Percentiles rank a stretch among this genome's conserved stretches.
These are phyloP conservation scores for Papilio elwesi DNA, from an alignment of 2,888 invertebrate species.

Conservation along the genomic window DNA sequence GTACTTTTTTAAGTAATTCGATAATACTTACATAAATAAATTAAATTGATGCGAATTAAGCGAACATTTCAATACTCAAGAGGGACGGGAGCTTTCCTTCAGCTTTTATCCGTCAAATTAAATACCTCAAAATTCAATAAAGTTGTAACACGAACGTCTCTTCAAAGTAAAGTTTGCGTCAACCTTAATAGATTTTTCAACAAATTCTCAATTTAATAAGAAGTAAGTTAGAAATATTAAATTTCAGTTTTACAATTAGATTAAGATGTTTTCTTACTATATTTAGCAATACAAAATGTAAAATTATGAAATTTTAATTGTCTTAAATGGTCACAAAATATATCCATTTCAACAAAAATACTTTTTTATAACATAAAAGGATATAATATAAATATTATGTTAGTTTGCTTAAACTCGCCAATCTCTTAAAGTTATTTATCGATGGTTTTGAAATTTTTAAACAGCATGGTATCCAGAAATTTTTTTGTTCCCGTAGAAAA, in stretches of 20 bases:
- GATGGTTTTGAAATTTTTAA: too few species aligned
- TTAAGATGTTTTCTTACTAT: too few species aligned
- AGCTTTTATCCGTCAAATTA: constrained; percentile 16
- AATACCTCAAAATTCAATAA: constrained; percentile 34
- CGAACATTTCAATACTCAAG: constrained; percentile 27
- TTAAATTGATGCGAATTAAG: constrained; percentile 20
- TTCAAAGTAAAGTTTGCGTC: neutral
- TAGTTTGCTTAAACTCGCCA: too few species aligned
- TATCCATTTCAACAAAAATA: too few species aligned
- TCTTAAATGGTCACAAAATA: too few species aligned
- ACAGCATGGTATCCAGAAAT: too few species aligned
- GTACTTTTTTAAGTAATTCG: neutral
- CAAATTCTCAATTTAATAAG: constrained; percentile 6
- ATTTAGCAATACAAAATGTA: too few species aligned
- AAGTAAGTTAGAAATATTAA: neutral
- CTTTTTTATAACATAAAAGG: too few species aligned
- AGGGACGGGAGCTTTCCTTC: neutral
- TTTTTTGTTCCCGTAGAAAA: too few species aligned
- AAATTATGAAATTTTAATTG: too few species aligned
- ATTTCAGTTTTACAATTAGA: neutral
- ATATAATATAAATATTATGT: too few species aligned
- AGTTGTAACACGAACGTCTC: constrained; percentile 28
- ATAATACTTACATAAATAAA: constrained; percentile 1
- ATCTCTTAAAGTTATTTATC: too few species aligned
- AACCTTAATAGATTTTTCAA: constrained; percentile 6